Conservation (phyloP, 2,888 invertebrate species). For the Helicoverpa assulta region DNA sequence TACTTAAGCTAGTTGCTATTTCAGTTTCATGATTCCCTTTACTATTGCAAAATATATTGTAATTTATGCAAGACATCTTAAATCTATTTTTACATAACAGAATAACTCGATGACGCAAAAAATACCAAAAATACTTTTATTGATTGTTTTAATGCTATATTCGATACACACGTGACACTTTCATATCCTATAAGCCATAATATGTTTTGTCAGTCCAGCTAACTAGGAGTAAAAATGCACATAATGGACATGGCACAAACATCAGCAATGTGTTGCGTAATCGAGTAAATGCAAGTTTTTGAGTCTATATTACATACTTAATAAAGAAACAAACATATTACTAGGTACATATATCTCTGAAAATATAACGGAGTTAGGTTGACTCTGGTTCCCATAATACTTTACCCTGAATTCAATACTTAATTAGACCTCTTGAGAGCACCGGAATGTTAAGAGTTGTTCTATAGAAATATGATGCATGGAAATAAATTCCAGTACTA, state of each 20-base stretch:
- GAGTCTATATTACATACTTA: constrained; percentile 5
- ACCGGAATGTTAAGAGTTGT: constrained; percentile 39
- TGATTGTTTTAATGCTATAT: constrained; percentile 2
- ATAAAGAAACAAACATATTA: constrained; percentile 19
- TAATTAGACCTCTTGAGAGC: constrained; percentile 1
- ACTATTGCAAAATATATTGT: constrained; percentile 19
- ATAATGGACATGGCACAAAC: constrained; percentile 11
- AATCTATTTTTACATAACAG: constrained; percentile 7
- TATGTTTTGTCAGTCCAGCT: constrained; percentile 15
- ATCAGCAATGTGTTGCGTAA: constrained; percentile 36
- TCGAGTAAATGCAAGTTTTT: constrained; percentile 33
- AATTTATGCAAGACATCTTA: constrained; percentile 8
- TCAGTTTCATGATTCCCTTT: neutral
- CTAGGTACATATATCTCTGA: constrained; percentile 20
- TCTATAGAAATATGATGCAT: constrained; percentile 25
- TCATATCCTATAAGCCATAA: constrained; percentile 4
- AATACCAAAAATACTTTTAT: constrained; percentile 3
- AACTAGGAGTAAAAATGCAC: constrained; percentile 14
- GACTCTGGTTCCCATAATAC: constrained; percentile 21
- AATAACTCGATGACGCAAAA: constrained; percentile 30
- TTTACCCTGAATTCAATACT: constrained; percentile 36
- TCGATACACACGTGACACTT: constrained; percentile 18
- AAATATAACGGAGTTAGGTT: constrained; percentile 14
- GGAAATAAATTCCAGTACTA: constrained; percentile 11
- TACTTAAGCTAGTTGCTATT: neutral